Conservation (phyloP, 2,888 invertebrate species). For the Cantharis lateralis region DNA sequence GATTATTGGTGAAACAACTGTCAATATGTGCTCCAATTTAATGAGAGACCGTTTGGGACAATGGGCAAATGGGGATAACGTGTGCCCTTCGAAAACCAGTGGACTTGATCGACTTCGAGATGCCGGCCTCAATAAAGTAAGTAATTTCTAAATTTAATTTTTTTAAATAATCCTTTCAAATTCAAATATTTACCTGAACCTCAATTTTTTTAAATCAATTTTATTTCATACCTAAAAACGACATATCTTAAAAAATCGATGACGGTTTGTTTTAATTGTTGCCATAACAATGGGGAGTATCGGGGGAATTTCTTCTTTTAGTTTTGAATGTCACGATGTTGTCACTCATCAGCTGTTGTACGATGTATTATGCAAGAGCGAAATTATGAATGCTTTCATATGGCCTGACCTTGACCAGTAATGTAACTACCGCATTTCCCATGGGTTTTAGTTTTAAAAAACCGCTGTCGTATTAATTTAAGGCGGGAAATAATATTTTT, state of each 20-base stretch:
- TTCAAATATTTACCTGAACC: not conserved
- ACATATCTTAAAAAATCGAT: not conserved
- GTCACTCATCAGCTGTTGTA: not conserved
- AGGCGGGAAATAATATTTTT: not conserved
- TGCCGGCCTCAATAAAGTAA: conserved; percentile 73
- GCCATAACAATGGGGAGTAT: not conserved
- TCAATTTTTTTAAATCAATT: not conserved
- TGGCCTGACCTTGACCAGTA: not conserved
- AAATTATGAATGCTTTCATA: not conserved
- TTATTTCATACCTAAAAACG: not conserved
- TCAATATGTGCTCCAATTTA: not conserved
- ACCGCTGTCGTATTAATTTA: not conserved
- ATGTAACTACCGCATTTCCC: not conserved
- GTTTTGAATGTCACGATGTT: not conserved
- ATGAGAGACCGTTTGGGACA: conserved; percentile 67
- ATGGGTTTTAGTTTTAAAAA: not conserved
- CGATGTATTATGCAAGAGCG: not conserved
- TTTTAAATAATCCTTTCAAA: not conserved
- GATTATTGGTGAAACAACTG: not conserved
- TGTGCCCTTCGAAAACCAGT: conserved; percentile 60
- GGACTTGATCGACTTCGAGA: conserved; percentile 71
- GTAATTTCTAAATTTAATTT: not conserved
- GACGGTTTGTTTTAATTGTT: not conserved
- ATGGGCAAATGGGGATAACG: conserved; percentile 62
- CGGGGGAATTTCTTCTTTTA: not conserved